Percentiles rank a stretch among this genome's conserved stretches.
Evolutionary conservation across 2,113 vertebrate species (phyloP).

Genomic region (Prochilodus magdalenae): DNA sequence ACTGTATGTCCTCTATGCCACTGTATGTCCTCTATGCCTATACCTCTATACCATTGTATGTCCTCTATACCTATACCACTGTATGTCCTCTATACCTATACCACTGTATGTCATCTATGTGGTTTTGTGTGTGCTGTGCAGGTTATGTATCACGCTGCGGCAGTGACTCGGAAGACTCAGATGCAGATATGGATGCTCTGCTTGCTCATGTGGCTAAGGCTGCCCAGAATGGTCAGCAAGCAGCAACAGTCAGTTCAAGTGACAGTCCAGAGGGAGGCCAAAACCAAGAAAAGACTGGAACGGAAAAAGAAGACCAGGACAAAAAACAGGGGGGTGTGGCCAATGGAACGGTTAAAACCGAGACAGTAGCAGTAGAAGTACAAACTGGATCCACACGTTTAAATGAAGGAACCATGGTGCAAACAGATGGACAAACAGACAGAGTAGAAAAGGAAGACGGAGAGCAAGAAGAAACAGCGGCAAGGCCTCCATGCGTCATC

Average conservation of each 20-base stretch:
- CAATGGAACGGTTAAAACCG: slow-evolving; percentile 22
- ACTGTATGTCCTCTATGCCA: no score
- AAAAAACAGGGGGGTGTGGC: slow-evolving; percentile 52
- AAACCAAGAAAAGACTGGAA: slow-evolving; percentile 55
- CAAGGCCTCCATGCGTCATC: slow-evolving; percentile 14
- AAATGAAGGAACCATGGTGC: not conserved
- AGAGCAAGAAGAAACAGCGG: slow-evolving; percentile 33
- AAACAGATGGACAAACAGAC: slow-evolving; percentile 16
- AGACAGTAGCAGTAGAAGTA: slow-evolving; percentile 41
- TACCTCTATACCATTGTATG: no score
- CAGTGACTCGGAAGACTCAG: slow-evolving; percentile 92
- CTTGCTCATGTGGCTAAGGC: slow-evolving; percentile 48
- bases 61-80: no score
- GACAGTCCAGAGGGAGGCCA: slow-evolving; percentile 58
- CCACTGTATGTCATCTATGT: no score
- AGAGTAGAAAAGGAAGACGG: not conserved
- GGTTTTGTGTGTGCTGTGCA: slow-evolving; percentile 56
- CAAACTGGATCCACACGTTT: not conserved
- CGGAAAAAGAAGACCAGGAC: slow-evolving; percentile 52
- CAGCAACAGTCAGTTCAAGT: not conserved
- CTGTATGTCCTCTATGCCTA: no score
- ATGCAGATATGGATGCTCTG: slow-evolving; percentile 80
- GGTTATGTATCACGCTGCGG: slow-evolving; percentile 91
- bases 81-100: no score
- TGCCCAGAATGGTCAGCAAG: slow-evolving; percentile 17